These are phyloP conservation scores for Dicyrtomina minuta DNA, from an alignment of 2,888 invertebrate species.

Conservation along the genomic window DNA sequence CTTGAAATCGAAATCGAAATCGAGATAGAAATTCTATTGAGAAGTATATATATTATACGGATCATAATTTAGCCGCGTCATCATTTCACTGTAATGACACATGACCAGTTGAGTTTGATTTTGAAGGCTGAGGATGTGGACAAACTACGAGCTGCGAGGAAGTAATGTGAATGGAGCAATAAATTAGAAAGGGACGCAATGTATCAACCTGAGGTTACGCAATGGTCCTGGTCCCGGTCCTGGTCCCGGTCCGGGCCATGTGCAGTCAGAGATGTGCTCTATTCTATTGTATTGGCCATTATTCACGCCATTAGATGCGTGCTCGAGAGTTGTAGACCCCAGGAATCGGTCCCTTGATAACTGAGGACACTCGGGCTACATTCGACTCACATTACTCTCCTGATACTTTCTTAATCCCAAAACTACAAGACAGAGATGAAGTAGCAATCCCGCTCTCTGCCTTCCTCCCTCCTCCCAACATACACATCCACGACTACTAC, in stretches of 20 bases:
- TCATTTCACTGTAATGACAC: too few species aligned
- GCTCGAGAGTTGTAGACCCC: conserved; percentile 32
- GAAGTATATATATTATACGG: not conserved
- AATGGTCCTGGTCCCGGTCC: too few species aligned
- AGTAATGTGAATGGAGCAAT: too few species aligned
- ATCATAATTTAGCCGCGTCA: too few species aligned
- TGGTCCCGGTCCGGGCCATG: too few species aligned
- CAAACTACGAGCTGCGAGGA: too few species aligned
- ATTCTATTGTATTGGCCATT: conserved; percentile 41
- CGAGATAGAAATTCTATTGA: not conserved
- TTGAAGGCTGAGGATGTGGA: too few species aligned
- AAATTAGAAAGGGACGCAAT: conserved; percentile 7
- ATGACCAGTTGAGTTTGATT: too few species aligned
- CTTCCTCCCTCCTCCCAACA: conserved; percentile 3
- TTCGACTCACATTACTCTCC: conserved; percentile 36
- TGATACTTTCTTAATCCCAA: conserved; percentile 39
- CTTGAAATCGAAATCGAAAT: too few species aligned
- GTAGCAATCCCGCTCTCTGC: conserved; percentile 20
- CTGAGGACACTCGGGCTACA: conserved; percentile 31
- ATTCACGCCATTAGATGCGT: conserved; percentile 40
- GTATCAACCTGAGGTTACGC: conserved; percentile 23
- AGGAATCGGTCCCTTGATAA: conserved; percentile 33
- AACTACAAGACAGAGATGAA: conserved; percentile 35
- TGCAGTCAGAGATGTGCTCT: conserved; percentile 12
- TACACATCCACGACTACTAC: not conserved